Conservation (phyloP, 2,888 invertebrate species). For the Ectropis crepuscularia region DNA sequence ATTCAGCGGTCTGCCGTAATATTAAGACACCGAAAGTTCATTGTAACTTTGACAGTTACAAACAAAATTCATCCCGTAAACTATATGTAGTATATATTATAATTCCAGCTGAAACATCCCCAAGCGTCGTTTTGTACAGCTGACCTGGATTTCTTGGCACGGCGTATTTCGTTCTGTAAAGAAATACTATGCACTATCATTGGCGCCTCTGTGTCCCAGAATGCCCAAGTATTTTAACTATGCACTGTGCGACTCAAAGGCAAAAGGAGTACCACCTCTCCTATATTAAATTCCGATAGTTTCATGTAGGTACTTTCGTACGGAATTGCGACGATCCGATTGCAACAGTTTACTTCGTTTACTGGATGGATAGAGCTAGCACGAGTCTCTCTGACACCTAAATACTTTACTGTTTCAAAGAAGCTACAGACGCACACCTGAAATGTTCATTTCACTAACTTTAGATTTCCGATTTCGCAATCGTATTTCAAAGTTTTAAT, state of each 20-base stretch:
- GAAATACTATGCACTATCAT: conserved; percentile 20
- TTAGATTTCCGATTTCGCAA: too few species aligned
- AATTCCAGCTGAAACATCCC: too few species aligned
- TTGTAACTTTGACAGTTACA: too few species aligned
- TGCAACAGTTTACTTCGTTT: conserved; percentile 1
- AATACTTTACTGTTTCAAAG: too few species aligned
- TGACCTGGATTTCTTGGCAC: conserved; percentile 32
- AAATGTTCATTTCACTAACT: too few species aligned
- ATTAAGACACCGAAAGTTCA: too few species aligned
- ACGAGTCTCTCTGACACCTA: too few species aligned
- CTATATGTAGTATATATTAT: too few species aligned
- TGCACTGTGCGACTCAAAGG: conserved; percentile 18
- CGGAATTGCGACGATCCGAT: conserved; percentile 2
- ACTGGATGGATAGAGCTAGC: not conserved
- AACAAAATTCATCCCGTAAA: too few species aligned
- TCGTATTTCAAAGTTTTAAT: too few species aligned
- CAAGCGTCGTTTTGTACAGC: not conserved
- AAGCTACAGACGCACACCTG: too few species aligned
- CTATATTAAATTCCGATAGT: conserved; percentile 13
- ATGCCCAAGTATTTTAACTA: conserved; percentile 14
- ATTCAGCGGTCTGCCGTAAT: too few species aligned
- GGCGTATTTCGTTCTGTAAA: conserved; percentile 21
- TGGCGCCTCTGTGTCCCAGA: conserved; percentile 20
- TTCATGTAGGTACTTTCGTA: not conserved
- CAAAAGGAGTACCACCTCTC: conserved; percentile 7